Evolutionary conservation across 2,797 vertebrate genomes (phyloP), one percentile per base, ranked within the genome.

Genomic region (Siniperca scherzeri): DNA sequence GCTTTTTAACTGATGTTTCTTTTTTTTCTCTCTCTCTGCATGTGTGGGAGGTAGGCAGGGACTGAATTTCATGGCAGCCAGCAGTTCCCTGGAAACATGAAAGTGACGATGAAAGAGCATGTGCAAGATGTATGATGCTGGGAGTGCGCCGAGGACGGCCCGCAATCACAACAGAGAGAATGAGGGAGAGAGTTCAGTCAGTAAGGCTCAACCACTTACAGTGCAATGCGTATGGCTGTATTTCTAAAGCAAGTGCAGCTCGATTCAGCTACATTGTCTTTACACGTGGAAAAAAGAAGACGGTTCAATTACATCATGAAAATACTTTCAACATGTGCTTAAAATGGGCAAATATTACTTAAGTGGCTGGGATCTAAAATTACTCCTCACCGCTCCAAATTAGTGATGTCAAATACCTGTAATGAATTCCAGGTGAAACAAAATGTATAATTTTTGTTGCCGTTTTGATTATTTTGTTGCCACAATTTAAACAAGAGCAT

Each of bases 1-100:
- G 62, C 79, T 85, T 87, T 84, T 74, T 72, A n/a, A 91, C 87
- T 46, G 81, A 86, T 22, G 3, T 68, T 40, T 42, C 3, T 10
- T 19, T 69, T 59, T 33, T 33, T 5, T 1, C 13, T 1, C 3
- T 3, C 7, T 0, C n/a, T 62, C 21, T 46, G 53, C 33, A 52
- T 65, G 52, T 42, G 60, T 38, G 22, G 14, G 25, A 60, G 11
- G 17, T 11, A 40, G 19, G 30, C 6, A n/a, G 19, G 30, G 16
- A 66, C 11, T 1, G 36, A 14, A 40, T 36, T 62, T 72, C 36
- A 22, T 5, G 36, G 4, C 74, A 65, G 52, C 33, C 1, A 33
- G 9, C n/a, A 27, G 7, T 33, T 78, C 25, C 12, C 46, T 67
- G 52, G 38, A 55, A 68, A 56, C 55, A 73, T 71, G 3, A 70